Conservation (phyloP, 1,140 invertebrate species). For the Brachystomella parvula region DNA sequence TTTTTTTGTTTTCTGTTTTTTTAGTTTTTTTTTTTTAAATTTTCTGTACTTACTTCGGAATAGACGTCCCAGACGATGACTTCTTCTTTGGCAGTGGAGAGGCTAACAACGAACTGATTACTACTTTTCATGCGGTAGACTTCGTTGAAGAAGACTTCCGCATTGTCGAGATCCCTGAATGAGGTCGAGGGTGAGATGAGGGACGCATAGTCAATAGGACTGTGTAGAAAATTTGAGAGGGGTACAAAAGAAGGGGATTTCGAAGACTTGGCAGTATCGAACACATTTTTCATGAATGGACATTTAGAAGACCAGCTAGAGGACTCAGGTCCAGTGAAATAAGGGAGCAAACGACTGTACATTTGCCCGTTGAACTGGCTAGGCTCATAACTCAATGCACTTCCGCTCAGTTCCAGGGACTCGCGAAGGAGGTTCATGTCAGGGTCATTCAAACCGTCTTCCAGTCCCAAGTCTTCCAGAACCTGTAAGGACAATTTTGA, state of each 20-base stretch:
- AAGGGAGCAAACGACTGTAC: constrained; percentile 47
- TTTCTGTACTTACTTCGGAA: constrained; percentile 38
- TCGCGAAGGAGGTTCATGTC: constrained; percentile 56
- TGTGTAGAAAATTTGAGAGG: constrained; percentile 26
- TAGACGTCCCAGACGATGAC: constrained; percentile 69
- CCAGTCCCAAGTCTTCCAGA: constrained; percentile 56
- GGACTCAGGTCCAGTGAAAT: constrained; percentile 42
- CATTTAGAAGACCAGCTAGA: constrained; percentile 41
- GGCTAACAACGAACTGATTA: constrained; percentile 59
- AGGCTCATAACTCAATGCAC: constrained; percentile 62
- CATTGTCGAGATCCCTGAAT: constrained; percentile 24
- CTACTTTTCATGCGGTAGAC: constrained; percentile 51
- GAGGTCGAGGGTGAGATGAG: constrained; percentile 25
- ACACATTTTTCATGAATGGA: constrained; percentile 32
- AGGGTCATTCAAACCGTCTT: constrained; percentile 43
- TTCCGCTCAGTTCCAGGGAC: constrained; percentile 56
- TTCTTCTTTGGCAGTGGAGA: constrained; percentile 63
- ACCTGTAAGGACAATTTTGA: constrained; percentile 48
- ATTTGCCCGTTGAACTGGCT: constrained; percentile 64
- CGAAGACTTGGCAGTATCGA: constrained; percentile 22
- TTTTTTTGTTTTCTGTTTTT: neutral
- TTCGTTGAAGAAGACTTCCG: constrained; percentile 45
- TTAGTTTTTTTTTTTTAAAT: neutral
- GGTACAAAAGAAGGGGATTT: constrained; percentile 32
- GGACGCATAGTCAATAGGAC: constrained; percentile 13